Evolutionary conservation across 2,797 vertebrate species (phyloP).

Genomic region (Hydrolagus colliei): DNA sequence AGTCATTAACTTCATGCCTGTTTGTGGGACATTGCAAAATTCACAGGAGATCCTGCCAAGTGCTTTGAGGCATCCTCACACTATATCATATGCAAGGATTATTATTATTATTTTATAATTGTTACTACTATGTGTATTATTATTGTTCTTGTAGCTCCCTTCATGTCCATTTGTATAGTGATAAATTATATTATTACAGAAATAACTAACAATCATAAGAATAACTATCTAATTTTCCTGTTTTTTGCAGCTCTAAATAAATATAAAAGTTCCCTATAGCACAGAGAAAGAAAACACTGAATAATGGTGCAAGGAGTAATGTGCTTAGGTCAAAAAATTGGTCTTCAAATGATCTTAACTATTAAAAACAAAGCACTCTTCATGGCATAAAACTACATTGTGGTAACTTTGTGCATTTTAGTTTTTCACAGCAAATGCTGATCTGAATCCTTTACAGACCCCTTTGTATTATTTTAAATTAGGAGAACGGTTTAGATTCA

Average conservation of each 20-base stretch:
- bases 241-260: not conserved
- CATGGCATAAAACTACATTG: conserved; percentile 25
- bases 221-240: not conserved
- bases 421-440: not conserved
- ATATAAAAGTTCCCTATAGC: conserved; percentile 10
- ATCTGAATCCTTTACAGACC: not conserved
- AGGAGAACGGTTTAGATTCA: conserved; percentile 16
- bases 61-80: too few relatives aligned
- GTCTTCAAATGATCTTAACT: conserved; percentile 17
- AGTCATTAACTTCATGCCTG: too few relatives aligned
- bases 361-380: conserved; percentile 1
- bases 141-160: not conserved
- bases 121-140: too few relatives aligned
- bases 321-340: conserved; percentile 9
- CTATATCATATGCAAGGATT: too few relatives aligned
- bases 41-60: too few relatives aligned
- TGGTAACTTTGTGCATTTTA: not conserved
- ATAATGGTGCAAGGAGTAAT: not conserved
- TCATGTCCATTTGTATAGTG: conserved; percentile 1
- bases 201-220: conserved; percentile 16
- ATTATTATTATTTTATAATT: too few relatives aligned
- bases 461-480: not conserved
- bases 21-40: too few relatives aligned
- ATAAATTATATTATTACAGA: not conserved
- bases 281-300: conserved; percentile 11